Evolutionary conservation across 2,888 invertebrate genomes (phyloP).

Genomic region (Trachelus iudaicus): DNA sequence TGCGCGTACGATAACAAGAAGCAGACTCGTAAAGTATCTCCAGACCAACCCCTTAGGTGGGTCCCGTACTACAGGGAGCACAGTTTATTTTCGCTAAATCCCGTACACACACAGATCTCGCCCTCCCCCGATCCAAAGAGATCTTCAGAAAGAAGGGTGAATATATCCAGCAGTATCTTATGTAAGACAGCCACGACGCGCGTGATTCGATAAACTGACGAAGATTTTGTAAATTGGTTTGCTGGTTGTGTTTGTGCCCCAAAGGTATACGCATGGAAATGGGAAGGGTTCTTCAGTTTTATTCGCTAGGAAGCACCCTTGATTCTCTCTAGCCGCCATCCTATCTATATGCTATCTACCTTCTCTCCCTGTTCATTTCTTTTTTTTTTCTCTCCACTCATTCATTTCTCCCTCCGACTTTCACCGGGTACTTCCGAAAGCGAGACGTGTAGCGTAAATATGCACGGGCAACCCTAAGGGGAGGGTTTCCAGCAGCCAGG

Average conservation of each 20-base stretch:
- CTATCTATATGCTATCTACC: not conserved
- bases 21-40: not conserved
- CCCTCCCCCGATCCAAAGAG: not conserved
- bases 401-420: not conserved
- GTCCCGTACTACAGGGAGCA: not conserved
- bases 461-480: slow-evolving; percentile 19
- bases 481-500: slow-evolving; percentile 16
- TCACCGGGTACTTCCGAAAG: slow-evolving; percentile 8
- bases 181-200: slow-evolving; percentile 18
- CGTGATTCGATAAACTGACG: slow-evolving; percentile 43
- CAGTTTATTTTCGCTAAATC: slow-evolving; percentile 1
- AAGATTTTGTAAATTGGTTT: slow-evolving; percentile 49
- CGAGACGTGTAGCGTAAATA: slow-evolving; percentile 12
- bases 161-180: not conserved
- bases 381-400: not conserved
- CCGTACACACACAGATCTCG: not conserved
- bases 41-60: not conserved
- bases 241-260: slow-evolving; percentile 19
- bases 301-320: not conserved
- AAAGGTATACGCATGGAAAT: slow-evolving; percentile 12
- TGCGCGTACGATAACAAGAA: not conserved
- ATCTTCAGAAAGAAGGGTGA: not conserved
- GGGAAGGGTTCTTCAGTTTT: slow-evolving; percentile 2
- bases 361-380: not conserved
- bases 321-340: not conserved